Evolutionary conservation across 2,113 vertebrate genomes (phyloP).

Genomic region (Salvator merianae): DNA sequence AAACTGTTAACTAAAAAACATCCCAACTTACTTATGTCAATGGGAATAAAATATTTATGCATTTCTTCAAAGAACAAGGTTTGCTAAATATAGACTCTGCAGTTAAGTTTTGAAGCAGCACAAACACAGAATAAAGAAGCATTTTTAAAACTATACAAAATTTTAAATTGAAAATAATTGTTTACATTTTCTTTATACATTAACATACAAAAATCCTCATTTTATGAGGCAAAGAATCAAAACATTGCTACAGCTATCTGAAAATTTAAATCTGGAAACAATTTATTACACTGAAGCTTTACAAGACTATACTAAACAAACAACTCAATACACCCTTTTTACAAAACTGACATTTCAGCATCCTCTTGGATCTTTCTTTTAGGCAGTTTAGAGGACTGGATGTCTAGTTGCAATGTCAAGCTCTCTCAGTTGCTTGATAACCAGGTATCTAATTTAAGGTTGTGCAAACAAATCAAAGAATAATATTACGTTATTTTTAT

Average conservation of each 20-base stretch:
- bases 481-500: conserved; percentile 70
- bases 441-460: conserved; percentile 70
- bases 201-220: conserved; percentile 82
- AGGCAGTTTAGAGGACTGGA: conserved; percentile 64
- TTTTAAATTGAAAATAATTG: conserved; percentile 80
- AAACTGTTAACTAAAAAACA: conserved; percentile 49
- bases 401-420: conserved; percentile 72
- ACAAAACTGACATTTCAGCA: conserved; percentile 77
- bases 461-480: conserved; percentile 81
- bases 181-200: conserved; percentile 81
- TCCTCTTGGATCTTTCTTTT: conserved; percentile 57
- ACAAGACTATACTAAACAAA: conserved; percentile 79
- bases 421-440: conserved; percentile 69
- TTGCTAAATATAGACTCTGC: conserved; percentile 85
- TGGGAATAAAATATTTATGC: conserved; percentile 83
- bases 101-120: conserved; percentile 77
- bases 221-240: conserved; percentile 80
- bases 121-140: conserved; percentile 78
- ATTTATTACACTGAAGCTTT: conserved; percentile 80
- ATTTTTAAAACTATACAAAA: conserved; percentile 83
- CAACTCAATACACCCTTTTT: conserved; percentile 81
- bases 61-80: conserved; percentile 78
- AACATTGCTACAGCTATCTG: conserved; percentile 76
- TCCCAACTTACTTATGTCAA: conserved; percentile 75
- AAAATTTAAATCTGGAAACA: conserved; percentile 75